These are phyloP conservation scores for Apteryx owenii DNA, from an alignment of 2,113 vertebrate genomes.

Conservation along the genomic window DNA sequence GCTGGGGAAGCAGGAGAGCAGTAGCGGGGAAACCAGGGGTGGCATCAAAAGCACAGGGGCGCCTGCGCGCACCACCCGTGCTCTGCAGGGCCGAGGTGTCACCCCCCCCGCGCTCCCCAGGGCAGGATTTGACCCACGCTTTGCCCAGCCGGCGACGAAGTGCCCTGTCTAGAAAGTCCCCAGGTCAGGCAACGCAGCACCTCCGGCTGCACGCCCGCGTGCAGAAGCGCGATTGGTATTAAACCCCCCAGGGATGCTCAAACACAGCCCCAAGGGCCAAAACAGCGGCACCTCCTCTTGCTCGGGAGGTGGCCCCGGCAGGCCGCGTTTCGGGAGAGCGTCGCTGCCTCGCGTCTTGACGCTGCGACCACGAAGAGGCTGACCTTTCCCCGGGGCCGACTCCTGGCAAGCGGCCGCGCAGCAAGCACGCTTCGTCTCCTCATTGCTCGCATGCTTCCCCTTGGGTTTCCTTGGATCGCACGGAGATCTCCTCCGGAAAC, in stretches of 20 bases:
- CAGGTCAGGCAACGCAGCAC: rapidly evolving
- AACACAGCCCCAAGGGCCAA: no score
- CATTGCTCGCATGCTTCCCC: constrained; percentile 4
- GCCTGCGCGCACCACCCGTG: no score
- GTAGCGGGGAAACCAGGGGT: no score
- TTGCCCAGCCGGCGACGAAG: rapidly evolving
- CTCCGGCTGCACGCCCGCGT: not conserved
- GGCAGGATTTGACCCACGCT: not conserved
- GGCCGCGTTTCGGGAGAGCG: not conserved
- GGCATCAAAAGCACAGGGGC: no score
- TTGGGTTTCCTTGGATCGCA: not conserved
- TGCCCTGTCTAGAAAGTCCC: not conserved
- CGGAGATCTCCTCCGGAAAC: not conserved
- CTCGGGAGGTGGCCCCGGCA: no score
- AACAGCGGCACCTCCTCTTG: no score
- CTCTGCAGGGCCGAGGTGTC: no score
- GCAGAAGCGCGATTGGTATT: no score
- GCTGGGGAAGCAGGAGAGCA: no score
- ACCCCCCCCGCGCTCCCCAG: no score
- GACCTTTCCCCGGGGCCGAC: not conserved
- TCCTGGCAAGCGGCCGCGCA: not conserved
- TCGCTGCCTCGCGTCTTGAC: not conserved
- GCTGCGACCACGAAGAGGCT: not conserved
- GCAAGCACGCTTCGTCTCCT: not conserved
- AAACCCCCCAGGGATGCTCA: no score